Evolutionary conservation across 2,888 invertebrate species (phyloP), one percentile per base, ranked within the genome.

Genomic region (Chymomyza amoena): DNA sequence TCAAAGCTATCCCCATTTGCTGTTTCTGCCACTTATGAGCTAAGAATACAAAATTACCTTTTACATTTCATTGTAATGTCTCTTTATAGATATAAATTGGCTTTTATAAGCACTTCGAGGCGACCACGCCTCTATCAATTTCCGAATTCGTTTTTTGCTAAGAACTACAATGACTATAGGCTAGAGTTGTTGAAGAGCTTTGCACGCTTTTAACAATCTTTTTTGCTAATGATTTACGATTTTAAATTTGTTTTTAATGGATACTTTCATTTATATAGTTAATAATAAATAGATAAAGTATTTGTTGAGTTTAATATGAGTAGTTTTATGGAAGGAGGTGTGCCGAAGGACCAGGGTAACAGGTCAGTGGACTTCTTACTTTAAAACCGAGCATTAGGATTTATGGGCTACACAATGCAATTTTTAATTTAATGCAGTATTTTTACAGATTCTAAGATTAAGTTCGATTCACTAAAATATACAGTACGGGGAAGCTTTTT

Each of bases 81-180:
- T 54, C 54, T 52, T 9, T 36, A 36, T 36, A 52, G 52, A 15
- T 52, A 52, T 52, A 52, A 16, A 52, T 16, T 52, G 52, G 52
- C 6, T 62, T 71, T 74, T 86, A 83, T 84, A 82, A 81, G 87
- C 87, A 84, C 87, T 86, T 86, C 80, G 82, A 76, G 81, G 84
- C 84, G 84, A 81, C 73, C 72, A 72, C 50, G 69, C 75, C 69
- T 70, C 60, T 16, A 39, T 63, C 16, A 61, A 66, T 73, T 64
- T 78, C 84, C 84, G 81, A 81, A 79, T 84, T 81, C 74, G 75
- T 77, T 80, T 83, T 86, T 87, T 70, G 77, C 84, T 85, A 85
- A 78, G 72, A 84, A 76, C 84, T 85, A 86, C 79, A 82, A 84
- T 86, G 84, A 87, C 85, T 87, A 87, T 71, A 80, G 72, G 77